A percentile compares a stretch with the other conserved stretches of the same genome.
Evolutionary conservation across 2,888 invertebrate genomes (phyloP).

Genomic region (Blastobasis adustella): DNA sequence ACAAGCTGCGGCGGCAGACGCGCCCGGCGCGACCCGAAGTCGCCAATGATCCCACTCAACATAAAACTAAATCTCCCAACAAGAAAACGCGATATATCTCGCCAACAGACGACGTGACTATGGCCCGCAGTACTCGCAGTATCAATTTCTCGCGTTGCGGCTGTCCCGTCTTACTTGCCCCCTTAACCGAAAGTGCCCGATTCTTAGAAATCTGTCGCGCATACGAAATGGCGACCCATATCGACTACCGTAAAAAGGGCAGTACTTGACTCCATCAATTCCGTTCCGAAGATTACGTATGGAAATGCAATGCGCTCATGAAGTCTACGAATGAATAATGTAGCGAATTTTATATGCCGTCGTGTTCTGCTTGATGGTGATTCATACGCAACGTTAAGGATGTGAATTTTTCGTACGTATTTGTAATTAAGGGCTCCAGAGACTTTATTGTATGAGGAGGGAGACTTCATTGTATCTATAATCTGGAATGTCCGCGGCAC

Average conservation of each 20-base stretch:
- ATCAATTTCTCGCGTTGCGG: constrained; percentile 13
- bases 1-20: constrained; percentile 41
- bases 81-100: constrained; percentile 47
- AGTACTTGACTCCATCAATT: neutral
- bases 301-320: constrained; percentile 7
- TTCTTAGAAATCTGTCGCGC: constrained; percentile 1
- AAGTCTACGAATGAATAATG: constrained; percentile 8
- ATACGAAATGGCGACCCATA: constrained; percentile 2
- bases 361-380: neutral
- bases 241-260: constrained; percentile 1
- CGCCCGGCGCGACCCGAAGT: constrained; percentile 52
- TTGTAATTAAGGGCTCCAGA: too few species aligned
- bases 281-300: neutral
- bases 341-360: neutral
- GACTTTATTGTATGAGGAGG: too few species aligned
- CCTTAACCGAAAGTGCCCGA: constrained; percentile 6
- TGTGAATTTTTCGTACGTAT: too few species aligned
- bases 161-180: constrained; percentile 14
- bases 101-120: constrained; percentile 29
- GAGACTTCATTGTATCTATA: neutral
- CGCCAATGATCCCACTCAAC: constrained; percentile 60
- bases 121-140: constrained; percentile 1
- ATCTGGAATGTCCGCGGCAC: constrained; percentile 1
- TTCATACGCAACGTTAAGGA: neutral
- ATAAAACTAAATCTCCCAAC: constrained; percentile 56